A percentile compares a stretch with the other conserved stretches of the same genome.
Conservation (phyloP, 30 jellyfish, hydroid and myxozoan species). For the Phacellophora camtschatica region DNA sequence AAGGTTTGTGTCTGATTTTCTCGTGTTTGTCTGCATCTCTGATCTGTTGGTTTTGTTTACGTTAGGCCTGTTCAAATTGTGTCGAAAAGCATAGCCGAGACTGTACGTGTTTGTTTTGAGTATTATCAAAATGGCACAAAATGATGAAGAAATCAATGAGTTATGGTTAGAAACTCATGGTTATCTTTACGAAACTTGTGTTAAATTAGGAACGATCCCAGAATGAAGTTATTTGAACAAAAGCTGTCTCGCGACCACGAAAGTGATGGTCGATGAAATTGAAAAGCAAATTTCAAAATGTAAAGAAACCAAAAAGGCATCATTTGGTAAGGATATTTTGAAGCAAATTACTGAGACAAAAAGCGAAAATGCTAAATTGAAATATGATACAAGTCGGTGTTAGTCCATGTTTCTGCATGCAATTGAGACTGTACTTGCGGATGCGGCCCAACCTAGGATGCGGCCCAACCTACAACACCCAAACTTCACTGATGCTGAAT, state of each 20-base stretch:
- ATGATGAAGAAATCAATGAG: not conserved
- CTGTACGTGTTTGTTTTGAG: not conserved
- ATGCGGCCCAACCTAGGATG: slow-evolving; percentile 4
- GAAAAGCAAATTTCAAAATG: not conserved
- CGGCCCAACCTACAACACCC: slow-evolving; percentile 15
- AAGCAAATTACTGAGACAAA: not conserved
- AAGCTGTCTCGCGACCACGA: slow-evolving; percentile 3
- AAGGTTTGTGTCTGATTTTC: not conserved
- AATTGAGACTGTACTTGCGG: slow-evolving; percentile 9
- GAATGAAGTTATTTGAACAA: not conserved
- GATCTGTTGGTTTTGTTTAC: not conserved
- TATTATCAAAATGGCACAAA: not conserved
- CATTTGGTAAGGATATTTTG: not conserved
- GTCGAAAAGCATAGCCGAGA: not conserved
- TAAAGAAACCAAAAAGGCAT: not conserved
- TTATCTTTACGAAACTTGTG: not conserved
- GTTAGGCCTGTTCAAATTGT: not conserved
- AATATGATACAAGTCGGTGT: slow-evolving; percentile 6
- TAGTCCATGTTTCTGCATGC: slow-evolving; percentile 27
- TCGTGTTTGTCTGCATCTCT: not conserved
- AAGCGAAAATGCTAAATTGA: not conserved
- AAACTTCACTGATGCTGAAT: slow-evolving; percentile 6
- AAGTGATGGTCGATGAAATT: not conserved
- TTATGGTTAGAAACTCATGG: slow-evolving; percentile 5
- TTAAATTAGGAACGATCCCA: slow-evolving; percentile 7